These are phyloP conservation scores for Pseudomyrmex concolor DNA, from an alignment of 1,140 invertebrate genomes.

Conservation along the genomic window DNA sequence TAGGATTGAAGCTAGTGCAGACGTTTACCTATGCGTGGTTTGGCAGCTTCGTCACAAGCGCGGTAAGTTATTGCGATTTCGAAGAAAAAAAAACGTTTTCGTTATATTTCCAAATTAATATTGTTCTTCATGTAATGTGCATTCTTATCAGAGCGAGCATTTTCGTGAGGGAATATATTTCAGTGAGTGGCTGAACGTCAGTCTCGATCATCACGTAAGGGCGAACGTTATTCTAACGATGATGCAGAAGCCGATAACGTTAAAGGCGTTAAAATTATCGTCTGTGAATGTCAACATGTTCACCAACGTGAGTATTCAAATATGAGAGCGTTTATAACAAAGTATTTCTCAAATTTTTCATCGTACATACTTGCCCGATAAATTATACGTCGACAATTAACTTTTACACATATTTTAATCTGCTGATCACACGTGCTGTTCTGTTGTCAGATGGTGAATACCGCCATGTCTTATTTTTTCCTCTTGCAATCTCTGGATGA, in stretches of 20 bases:
- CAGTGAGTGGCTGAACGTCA: conserved; percentile 13
- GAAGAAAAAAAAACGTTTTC: neutral
- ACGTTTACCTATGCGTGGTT: conserved; percentile 31
- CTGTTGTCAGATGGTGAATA: conserved; percentile 43
- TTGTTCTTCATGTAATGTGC: neutral
- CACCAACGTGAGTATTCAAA: conserved; percentile 31
- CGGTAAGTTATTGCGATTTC: conserved; percentile 5
- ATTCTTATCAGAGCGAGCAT: conserved; percentile 1
- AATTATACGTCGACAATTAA: too few relatives aligned
- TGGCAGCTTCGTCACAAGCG: conserved; percentile 13
- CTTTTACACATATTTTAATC: too few relatives aligned
- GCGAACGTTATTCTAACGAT: conserved; percentile 10
- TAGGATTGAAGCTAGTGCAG: conserved; percentile 27
- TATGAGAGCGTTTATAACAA: neutral
- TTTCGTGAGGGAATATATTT: conserved; percentile 44
- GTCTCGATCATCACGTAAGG: neutral
- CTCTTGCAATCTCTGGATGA: conserved; percentile 42
- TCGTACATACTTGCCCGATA: too few relatives aligned
- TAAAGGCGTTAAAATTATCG: conserved; percentile 28
- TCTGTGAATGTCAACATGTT: conserved; percentile 45
- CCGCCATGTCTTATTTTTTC: conserved; percentile 42
- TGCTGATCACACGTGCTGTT: neutral
- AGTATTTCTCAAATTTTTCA: neutral
- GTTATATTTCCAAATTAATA: neutral
- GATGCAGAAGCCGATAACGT: conserved; percentile 37